Percentiles rank a stretch among this genome's conserved stretches.
Conservation (phyloP, 2,888 invertebrate species). For the Crematogaster levior region DNA sequence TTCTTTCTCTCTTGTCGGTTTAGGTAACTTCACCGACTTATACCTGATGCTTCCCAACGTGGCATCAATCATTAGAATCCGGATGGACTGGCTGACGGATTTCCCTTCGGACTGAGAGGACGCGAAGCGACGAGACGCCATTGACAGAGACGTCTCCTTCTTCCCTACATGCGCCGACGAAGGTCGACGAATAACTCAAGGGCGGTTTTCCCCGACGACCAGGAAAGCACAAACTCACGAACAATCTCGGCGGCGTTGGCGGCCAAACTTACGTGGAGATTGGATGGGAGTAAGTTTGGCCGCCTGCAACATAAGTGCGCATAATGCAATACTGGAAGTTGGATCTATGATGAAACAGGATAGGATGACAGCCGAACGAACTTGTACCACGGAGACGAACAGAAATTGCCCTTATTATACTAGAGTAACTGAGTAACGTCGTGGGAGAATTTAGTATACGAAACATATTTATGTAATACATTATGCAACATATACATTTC, state of each 20-base stretch:
- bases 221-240: conserved; percentile 20
- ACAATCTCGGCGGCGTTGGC: conserved; percentile 10
- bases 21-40: background rate
- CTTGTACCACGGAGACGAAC: background rate
- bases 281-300: conserved; percentile 31
- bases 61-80: conserved; percentile 51
- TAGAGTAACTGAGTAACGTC: background rate
- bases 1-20: background rate
- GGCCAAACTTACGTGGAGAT: conserved; percentile 32
- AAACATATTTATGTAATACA: background rate
- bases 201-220: conserved; percentile 5
- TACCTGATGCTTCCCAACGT: background rate
- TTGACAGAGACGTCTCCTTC: background rate
- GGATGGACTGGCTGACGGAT: conserved; percentile 46
- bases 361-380: background rate
- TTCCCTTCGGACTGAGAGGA: conserved; percentile 31
- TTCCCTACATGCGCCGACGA: background rate
- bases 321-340: conserved; percentile 40
- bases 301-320: conserved; percentile 35
- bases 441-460: background rate
- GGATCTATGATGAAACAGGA: conserved; percentile 9
- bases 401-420: background rate
- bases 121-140: background rate
- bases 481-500: background rate
- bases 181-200: conserved; percentile 42